Base-by-base conservation (phyloP, 2,113 vertebrate species). In the Notarius quadriscutis region DNA sequence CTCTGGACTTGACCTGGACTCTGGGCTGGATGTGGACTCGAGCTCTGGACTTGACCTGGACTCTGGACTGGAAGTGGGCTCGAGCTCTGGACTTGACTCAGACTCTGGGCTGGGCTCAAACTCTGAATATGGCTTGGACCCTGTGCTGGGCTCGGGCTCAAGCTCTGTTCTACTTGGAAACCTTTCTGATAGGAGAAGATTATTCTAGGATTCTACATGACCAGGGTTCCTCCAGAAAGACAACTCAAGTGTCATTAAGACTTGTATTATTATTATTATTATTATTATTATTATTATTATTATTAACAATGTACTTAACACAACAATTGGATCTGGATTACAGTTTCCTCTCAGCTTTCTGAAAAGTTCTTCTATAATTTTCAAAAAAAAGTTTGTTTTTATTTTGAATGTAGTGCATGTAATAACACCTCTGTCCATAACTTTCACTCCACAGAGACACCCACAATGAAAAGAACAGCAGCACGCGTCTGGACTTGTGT, bases 401-500 rank as follows among this genome's bases (percentile, higher is more conserved):
- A 72, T 30, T 18, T 5, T 30, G 12, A 34, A 2, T 6, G 5
- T 8, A 8, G 1, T 27, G 17, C 6, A 55, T 71, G 22, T 60
- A 9, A 1, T 58, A 71, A 84, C 10, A 50, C 7, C 58, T 83
- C 27, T 15, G 50, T 7, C 3, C 55, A 14, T 79, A 8, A 53
- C 84, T 20, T 60, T 85, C 69, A 74, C 7, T 8, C 22, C 30
- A 18, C 20, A 80, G 27, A 84, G 14, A 75, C 18, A 1, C 14
- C 27, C 15, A 62, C 10, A 6, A 88, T 88, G 89, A 30, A 51
- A 25, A 48, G 20, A 81, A 58, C 72, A 14, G 48, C 48, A 60
- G 69, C 30, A 62, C n/a, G 25, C 8, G 74, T 75, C 41, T 90
- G 20, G 63, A 78, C 63, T 27, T 69, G 34, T 12, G 50, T 88